Evolutionary conservation across 1,140 invertebrate species (phyloP).

Genomic region (Branchinecta lynchi): DNA sequence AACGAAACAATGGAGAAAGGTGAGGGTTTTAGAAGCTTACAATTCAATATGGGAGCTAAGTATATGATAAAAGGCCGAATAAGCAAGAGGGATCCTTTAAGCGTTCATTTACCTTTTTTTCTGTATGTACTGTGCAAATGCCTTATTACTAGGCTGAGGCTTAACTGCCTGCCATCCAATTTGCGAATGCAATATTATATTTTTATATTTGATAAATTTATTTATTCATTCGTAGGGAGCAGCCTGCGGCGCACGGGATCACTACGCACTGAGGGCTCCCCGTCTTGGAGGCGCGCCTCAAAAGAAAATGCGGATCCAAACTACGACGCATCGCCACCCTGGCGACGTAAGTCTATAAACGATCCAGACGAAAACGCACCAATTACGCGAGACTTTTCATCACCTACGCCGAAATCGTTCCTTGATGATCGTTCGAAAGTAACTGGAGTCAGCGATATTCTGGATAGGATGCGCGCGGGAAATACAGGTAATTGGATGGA

Average conservation of each 20-base stretch:
- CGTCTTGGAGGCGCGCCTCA: not conserved
- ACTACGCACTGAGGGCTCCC: slow-evolving; percentile 12
- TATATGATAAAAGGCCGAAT: no score
- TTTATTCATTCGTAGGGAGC: not conserved
- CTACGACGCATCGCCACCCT: slow-evolving; percentile 11
- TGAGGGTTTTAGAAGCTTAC: no score
- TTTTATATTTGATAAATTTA: no score
- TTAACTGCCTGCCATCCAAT: no score
- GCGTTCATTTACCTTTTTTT: no score
- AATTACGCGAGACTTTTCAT: slow-evolving; percentile 12
- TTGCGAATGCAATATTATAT: no score
- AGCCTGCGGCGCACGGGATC: slow-evolving; percentile 17
- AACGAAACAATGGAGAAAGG: no score
- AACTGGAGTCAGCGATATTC: slow-evolving; percentile 50
- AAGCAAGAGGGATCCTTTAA: no score
- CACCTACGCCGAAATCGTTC: slow-evolving; percentile 35
- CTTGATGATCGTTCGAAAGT: slow-evolving; percentile 49
- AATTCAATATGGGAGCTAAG: no score
- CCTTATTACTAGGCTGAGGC: no score
- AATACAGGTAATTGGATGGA: slow-evolving; percentile 39
- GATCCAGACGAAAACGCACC: not conserved
- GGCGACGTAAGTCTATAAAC: not conserved
- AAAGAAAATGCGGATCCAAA: not conserved
- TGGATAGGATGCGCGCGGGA: slow-evolving; percentile 53
- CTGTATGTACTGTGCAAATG: no score